phyloP scores from a whole-genome alignment of 2,888 invertebrate species.

The Sarcophaga carnaria region DNA sequence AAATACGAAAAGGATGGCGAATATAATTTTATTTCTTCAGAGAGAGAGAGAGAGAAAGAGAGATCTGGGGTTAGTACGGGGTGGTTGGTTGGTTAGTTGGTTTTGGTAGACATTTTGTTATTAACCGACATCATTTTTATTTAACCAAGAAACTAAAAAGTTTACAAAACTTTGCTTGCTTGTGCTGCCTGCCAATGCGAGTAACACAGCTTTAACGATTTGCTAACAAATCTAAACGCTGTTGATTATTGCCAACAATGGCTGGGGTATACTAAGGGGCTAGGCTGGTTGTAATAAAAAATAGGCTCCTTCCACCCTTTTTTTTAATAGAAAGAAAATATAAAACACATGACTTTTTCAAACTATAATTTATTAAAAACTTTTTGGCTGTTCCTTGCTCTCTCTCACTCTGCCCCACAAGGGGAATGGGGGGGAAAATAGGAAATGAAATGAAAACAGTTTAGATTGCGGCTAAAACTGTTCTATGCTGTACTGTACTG shows the following conservation, averaged over 20 bases:
- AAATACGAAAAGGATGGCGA: constrained; percentile 1
- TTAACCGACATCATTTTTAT: constrained; percentile 34
- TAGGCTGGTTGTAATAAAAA: neutral
- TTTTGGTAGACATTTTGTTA: constrained; percentile 33
- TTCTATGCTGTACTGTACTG: no score
- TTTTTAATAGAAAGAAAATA: neutral
- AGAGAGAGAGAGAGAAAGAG: neutral
- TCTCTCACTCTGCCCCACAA: no score
- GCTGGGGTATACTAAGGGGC: neutral
- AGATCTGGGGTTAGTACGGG: no score
- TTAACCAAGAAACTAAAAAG: constrained; percentile 25
- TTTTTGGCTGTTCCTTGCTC: constrained; percentile 19
- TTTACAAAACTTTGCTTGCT: constrained; percentile 22
- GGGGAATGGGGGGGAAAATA: no score
- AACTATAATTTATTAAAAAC: constrained; percentile 38
- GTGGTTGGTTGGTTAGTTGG: no score
- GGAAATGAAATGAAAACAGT: neutral
- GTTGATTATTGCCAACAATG: constrained; percentile 8
- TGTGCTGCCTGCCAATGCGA: neutral
- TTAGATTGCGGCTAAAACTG: neutral
- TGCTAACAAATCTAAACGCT: neutral
- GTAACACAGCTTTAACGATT: neutral
- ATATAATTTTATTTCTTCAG: constrained; percentile 19
- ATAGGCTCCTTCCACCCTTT: no score
- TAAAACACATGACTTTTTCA: constrained; percentile 38